Evolutionary conservation across 2,113 vertebrate genomes (phyloP).

Genomic region (Hypocryptadius cinnamomeus): DNA sequence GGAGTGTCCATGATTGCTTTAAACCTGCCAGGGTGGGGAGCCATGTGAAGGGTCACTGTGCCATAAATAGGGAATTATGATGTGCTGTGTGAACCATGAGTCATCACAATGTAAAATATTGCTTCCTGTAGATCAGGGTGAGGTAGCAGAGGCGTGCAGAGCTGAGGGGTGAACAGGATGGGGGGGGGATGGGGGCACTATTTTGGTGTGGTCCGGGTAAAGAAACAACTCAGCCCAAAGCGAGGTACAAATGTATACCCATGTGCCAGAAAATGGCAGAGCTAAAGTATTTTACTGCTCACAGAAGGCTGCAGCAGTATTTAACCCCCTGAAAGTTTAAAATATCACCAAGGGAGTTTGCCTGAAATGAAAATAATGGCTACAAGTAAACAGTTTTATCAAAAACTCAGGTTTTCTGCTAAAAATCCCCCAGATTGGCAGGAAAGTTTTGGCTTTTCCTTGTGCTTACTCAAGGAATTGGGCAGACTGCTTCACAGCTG

Average conservation of each 20-base stretch:
- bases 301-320: background rate
- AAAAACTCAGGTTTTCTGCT: background rate
- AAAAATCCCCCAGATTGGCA: background rate
- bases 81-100: background rate
- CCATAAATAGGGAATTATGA: background rate
- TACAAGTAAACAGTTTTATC: background rate
- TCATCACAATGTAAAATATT: background rate
- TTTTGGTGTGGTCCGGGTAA: background rate
- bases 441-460: background rate
- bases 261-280: background rate
- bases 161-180: background rate
- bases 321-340: background rate
- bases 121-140: background rate
- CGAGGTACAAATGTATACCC: fast-evolving
- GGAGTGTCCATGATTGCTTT: background rate
- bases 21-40: background rate
- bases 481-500: background rate
- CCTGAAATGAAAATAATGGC: background rate
- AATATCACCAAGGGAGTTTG: background rate
- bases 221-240: background rate
- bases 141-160: background rate
- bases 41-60: background rate
- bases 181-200: background rate
- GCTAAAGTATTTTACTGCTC: background rate
- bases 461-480: fast-evolving